phyloP scores from a whole-genome alignment of 2,797 vertebrate species.

The Simalia tracyae region DNA sequence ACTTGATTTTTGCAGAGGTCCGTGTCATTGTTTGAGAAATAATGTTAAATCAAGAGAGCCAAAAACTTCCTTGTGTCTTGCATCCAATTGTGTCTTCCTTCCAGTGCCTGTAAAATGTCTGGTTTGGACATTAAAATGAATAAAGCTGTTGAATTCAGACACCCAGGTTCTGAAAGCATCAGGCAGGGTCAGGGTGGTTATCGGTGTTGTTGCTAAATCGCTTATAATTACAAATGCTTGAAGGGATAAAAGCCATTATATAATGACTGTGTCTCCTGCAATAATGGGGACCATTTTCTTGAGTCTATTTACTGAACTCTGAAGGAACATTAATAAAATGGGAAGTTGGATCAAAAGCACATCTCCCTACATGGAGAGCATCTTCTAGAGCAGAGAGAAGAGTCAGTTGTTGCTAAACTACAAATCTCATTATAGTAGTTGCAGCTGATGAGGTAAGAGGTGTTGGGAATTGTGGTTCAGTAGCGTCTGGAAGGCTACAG shows the following conservation, averaged over 20 bases:
- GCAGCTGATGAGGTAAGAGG: background rate
- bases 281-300: background rate
- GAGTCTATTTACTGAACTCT: background rate
- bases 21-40: background rate
- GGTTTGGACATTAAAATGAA: slow-evolving; percentile 7
- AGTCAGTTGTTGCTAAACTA: background rate
- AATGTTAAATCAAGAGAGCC: background rate
- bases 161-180: background rate
- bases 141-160: background rate
- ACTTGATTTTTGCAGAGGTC: background rate
- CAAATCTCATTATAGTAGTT: background rate
- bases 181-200: background rate
- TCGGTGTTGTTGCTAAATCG: background rate
- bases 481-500: background rate
- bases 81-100: background rate
- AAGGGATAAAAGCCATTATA: background rate
- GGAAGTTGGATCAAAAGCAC: background rate
- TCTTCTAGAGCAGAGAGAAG: background rate
- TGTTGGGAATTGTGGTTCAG: background rate
- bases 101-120: background rate
- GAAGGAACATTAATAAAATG: background rate
- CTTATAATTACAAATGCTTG: background rate
- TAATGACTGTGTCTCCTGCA: background rate
- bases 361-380: background rate
- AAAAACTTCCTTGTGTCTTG: background rate